Evolutionary conservation across 2,888 invertebrate genomes (phyloP).

Genomic region (Autographa gamma): DNA sequence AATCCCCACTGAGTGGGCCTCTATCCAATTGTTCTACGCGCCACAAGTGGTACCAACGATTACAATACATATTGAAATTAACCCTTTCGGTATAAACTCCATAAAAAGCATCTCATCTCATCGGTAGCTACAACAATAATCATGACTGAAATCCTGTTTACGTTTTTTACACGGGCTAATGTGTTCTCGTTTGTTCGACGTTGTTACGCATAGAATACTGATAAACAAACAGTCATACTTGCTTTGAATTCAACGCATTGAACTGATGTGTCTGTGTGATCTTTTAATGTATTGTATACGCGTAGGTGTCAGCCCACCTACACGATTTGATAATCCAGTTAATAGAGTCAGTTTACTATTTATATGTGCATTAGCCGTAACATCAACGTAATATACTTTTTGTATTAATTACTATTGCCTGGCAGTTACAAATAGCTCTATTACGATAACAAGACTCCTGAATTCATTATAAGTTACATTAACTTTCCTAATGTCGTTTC

Average conservation of each 20-base stretch:
- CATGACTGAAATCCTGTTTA: not conserved
- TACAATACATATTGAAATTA: conserved; percentile 5
- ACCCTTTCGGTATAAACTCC: not conserved
- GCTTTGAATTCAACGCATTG: not conserved
- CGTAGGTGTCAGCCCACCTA: not conserved
- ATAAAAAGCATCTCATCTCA: not conserved
- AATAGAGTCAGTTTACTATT: conserved; percentile 9
- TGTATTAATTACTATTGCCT: not conserved
- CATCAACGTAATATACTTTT: not conserved
- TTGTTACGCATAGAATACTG: not conserved
- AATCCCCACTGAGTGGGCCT: conserved; percentile 6
- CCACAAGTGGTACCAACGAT: conserved; percentile 8
- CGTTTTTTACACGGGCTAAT: not conserved
- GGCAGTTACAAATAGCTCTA: not conserved
- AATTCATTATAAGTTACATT: not conserved
- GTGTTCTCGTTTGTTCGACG: conserved; percentile 4
- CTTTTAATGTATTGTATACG: not conserved
- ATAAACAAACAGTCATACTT: not conserved
- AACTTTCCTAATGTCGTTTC: not conserved
- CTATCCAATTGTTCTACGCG: not conserved
- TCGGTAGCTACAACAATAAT: not conserved
- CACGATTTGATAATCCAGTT: conserved; percentile 6
- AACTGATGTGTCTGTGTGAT: not conserved
- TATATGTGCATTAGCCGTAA: conserved; percentile 1
- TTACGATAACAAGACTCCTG: not conserved